phyloP scores from a whole-genome alignment of 1,140 invertebrate species.

The Drosophila malerkotliana region DNA sequence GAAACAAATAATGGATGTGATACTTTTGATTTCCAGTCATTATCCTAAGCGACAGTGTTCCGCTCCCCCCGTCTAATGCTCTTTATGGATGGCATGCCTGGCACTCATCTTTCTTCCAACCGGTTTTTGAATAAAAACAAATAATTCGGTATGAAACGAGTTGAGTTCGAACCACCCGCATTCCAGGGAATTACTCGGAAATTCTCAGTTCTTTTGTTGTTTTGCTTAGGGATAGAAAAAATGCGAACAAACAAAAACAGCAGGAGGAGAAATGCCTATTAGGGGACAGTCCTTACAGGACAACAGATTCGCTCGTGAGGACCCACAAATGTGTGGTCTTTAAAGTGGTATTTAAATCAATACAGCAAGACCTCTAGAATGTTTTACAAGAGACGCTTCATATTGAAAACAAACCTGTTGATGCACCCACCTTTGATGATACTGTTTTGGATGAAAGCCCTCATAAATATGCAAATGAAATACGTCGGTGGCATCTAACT shows the following conservation, averaged over 20 bases:
- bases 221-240: constrained; percentile 38
- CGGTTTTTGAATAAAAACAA: constrained; percentile 46
- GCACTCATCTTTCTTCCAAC: constrained; percentile 23
- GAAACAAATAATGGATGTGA: constrained; percentile 24
- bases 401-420: not conserved
- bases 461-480: constrained; percentile 38
- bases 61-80: constrained; percentile 4
- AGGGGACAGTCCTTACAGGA: constrained; percentile 2
- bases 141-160: constrained; percentile 5
- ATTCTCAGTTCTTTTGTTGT: constrained; percentile 13
- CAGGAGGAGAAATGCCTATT: not conserved
- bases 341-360: no score
- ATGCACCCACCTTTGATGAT: constrained; percentile 17
- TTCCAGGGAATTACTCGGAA: constrained; percentile 68
- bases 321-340: not conserved
- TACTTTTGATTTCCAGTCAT: constrained; percentile 30
- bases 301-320: constrained; percentile 35
- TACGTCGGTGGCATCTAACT: constrained; percentile 6
- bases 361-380: no score
- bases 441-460: not conserved
- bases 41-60: constrained; percentile 31
- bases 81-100: constrained; percentile 62
- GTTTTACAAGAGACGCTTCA: not conserved
- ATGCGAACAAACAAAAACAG: constrained; percentile 29
- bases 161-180: constrained; percentile 56